phyloP scores from a whole-genome alignment of 2,113 vertebrate genomes.

The Myotis brandtii region DNA sequence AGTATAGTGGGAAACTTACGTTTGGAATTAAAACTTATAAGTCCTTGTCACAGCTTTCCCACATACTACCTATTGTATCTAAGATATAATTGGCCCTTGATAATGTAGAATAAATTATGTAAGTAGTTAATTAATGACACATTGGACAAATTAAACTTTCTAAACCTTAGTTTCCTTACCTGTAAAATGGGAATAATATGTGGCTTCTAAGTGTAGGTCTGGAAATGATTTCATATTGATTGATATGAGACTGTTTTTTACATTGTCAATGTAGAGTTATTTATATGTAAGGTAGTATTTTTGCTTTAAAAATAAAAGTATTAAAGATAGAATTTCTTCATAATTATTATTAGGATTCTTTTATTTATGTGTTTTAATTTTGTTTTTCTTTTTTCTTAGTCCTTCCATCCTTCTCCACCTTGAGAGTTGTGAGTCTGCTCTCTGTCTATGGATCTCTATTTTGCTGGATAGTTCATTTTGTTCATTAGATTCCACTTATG shows the following conservation, averaged over 20 bases:
- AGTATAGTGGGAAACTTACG: neutral
- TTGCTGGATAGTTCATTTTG: too few species aligned
- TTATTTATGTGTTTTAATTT: neutral
- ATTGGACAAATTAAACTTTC: neutral
- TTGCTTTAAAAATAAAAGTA: neutral
- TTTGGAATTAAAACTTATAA: neutral
- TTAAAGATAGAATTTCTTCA: neutral
- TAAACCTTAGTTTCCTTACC: neutral
- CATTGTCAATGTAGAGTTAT: neutral
- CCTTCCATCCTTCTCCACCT: too few species aligned
- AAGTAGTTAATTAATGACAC: neutral
- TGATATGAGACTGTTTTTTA: neutral
- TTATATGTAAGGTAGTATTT: neutral
- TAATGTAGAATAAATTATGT: neutral
- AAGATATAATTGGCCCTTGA: neutral
- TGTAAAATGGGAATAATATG: neutral
- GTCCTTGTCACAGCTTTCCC: neutral
- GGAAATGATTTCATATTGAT: neutral
- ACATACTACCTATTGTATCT: neutral
- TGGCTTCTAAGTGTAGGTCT: neutral
- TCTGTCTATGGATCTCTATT: too few species aligned
- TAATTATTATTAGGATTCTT: neutral
- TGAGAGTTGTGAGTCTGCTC: too few species aligned
- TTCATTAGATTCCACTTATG: too few species aligned
- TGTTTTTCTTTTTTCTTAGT: too few species aligned